Conservation (phyloP, 2,888 invertebrate species). For the Smittia aterrima region DNA sequence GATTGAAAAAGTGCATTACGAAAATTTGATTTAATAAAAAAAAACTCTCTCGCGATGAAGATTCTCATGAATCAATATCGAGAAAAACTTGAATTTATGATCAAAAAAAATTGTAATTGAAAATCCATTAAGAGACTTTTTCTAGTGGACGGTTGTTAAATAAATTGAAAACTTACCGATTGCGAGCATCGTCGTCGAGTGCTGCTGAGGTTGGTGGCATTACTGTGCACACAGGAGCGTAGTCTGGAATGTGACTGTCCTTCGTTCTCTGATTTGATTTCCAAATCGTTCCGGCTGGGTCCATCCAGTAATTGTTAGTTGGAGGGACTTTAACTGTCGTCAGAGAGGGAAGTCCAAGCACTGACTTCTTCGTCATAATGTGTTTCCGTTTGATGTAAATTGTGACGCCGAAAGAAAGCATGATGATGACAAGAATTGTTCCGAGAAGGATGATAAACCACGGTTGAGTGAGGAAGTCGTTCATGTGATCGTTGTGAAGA, state of each 20-base stretch:
- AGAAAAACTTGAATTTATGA: background rate
- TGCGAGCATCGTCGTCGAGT: constrained; percentile 40
- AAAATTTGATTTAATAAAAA: constrained; percentile 4
- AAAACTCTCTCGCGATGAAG: background rate
- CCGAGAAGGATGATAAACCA: constrained; percentile 88
- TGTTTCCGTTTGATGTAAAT: constrained; percentile 71
- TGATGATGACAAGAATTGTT: constrained; percentile 79
- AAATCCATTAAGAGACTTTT: constrained; percentile 12
- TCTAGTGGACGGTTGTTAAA: constrained; percentile 2
- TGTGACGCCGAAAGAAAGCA: constrained; percentile 78
- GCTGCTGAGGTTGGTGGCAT: constrained; percentile 5
- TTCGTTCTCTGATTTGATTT: constrained; percentile 25
- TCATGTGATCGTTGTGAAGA: constrained; percentile 58
- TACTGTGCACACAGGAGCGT: constrained; percentile 53
- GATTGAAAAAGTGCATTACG: constrained; percentile 32
- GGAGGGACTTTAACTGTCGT: constrained; percentile 48
- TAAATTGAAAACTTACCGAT: constrained; percentile 31
- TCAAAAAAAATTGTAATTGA: background rate
- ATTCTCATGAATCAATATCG: constrained; percentile 9
- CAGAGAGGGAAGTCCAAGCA: constrained; percentile 55
- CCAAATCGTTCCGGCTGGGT: constrained; percentile 47
- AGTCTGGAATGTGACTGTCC: constrained; percentile 53
- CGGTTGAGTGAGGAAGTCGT: constrained; percentile 78
- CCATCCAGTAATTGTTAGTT: constrained; percentile 52
- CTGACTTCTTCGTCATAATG: constrained; percentile 67